Conservation (phyloP, 2,888 invertebrate species). For the Penaeus monodon region DNA sequence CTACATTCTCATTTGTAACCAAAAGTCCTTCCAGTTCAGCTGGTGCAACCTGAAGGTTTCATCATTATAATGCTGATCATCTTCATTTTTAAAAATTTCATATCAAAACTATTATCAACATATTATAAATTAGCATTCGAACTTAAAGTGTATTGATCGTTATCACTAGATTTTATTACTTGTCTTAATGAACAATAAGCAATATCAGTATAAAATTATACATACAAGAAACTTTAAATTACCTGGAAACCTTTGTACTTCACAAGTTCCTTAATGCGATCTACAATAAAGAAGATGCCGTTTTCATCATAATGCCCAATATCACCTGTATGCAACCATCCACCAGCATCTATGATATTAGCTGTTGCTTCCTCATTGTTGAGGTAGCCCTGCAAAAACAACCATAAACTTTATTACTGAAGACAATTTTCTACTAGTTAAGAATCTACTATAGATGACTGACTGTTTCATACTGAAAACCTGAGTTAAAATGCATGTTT, state of each 20-base stretch:
- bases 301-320: constrained; percentile 30
- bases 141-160: too few relatives aligned
- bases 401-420: neutral
- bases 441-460: too few relatives aligned
- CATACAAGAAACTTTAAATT: neutral
- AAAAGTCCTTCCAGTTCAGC: constrained; percentile 86
- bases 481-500: too few relatives aligned
- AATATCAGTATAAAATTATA: neutral
- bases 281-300: constrained; percentile 19
- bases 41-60: constrained; percentile 82
- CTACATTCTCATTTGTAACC: constrained; percentile 79
- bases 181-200: neutral
- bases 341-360: constrained; percentile 17
- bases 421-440: too few relatives aligned
- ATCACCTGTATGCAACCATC: constrained; percentile 27
- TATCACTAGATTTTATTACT: too few relatives aligned
- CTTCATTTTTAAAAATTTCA: neutral
- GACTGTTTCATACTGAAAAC: too few relatives aligned
- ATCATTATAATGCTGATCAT: neutral
- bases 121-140: too few relatives aligned
- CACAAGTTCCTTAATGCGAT: constrained; percentile 20
- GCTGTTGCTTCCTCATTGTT: constrained; percentile 47
- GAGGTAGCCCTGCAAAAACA: constrained; percentile 40
- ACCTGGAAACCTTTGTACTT: constrained; percentile 36
- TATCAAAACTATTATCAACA: too few relatives aligned